These are phyloP conservation scores for Monoplex corrugatus DNA, from an alignment of 2,888 invertebrate species.

Conservation along the genomic window DNA sequence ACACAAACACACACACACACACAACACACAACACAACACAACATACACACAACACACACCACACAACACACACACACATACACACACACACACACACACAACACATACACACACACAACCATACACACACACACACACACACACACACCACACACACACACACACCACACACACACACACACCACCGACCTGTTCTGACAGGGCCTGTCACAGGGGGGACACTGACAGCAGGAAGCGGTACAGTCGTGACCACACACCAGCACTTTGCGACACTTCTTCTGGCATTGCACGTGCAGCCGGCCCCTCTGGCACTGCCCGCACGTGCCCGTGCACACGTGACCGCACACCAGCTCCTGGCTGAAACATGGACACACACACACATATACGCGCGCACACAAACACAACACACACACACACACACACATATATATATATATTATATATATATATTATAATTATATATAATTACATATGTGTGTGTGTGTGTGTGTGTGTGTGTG, in stretches of 20 bases:
- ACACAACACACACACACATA: slow-evolving; percentile 1
- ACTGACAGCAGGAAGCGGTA: slow-evolving; percentile 68
- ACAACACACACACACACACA: background rate
- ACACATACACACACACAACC: no score
- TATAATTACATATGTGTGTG: slow-evolving; percentile 63
- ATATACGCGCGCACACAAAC: background rate
- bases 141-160: no score
- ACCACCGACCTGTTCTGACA: slow-evolving; percentile 71
- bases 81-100: background rate
- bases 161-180: no score
- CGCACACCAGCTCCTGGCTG: slow-evolving; percentile 65
- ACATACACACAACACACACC: no score
- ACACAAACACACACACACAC: no score
- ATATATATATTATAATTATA: background rate
- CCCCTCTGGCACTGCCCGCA: slow-evolving; percentile 84
- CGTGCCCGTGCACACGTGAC: slow-evolving; percentile 73
- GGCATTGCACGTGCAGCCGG: slow-evolving; percentile 85
- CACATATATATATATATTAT: background rate
- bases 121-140: no score
- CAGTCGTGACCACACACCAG: slow-evolving; percentile 85
- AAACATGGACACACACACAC: slow-evolving; percentile 66
- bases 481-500: slow-evolving; percentile 42
- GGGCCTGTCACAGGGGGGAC: slow-evolving; percentile 83
- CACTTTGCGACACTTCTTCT: slow-evolving; percentile 61
- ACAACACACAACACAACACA: no score